These are phyloP conservation scores for Hypotaenidia okinawae DNA, from an alignment of 2,797 vertebrate species.

Conservation along the genomic window DNA sequence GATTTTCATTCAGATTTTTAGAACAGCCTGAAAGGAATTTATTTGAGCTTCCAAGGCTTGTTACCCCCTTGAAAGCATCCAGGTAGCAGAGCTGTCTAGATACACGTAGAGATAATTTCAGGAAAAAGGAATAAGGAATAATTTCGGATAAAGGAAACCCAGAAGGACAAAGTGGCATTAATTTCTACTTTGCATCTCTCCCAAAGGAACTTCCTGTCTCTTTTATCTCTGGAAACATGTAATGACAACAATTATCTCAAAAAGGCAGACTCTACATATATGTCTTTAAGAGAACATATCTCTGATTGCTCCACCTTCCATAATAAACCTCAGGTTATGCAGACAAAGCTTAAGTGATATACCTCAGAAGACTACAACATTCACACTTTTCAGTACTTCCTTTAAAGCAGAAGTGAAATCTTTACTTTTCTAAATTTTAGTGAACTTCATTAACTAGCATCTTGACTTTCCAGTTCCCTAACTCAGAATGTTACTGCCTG, in stretches of 20 bases:
- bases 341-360: background rate
- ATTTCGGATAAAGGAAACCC: background rate
- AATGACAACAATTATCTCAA: background rate
- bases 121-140: too few relatives aligned
- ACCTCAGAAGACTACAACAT: background rate
- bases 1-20: background rate
- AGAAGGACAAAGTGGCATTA: background rate
- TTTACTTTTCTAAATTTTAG: background rate
- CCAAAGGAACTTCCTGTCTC: background rate
- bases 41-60: background rate
- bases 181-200: background rate
- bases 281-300: background rate
- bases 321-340: background rate
- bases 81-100: background rate
- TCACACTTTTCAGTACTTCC: background rate
- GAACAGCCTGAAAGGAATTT: background rate
- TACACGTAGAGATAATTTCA: background rate
- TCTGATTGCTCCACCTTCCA: background rate
- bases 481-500: background rate
- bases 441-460: background rate
- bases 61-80: background rate
- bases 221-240: background rate
- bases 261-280: background rate
- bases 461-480: background rate
- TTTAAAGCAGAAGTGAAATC: background rate